phyloP scores from a whole-genome alignment of 2,113 vertebrate species.

The Glareola pratincola region DNA sequence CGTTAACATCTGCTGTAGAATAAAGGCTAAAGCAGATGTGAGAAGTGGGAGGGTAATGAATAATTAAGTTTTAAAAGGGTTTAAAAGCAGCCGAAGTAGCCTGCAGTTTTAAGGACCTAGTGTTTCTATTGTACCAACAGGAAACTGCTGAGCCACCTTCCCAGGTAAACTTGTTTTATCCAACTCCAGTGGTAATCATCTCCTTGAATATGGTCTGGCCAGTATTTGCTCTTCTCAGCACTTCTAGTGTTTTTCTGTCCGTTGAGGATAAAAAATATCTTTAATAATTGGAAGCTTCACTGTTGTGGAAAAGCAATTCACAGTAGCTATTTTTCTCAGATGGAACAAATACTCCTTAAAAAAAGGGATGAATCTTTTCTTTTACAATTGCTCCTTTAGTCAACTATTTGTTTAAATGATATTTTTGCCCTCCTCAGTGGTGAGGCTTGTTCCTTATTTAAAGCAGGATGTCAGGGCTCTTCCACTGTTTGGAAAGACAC shows the following conservation, averaged over 20 bases:
- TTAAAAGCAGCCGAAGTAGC: background rate
- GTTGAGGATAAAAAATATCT: background rate
- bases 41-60: background rate
- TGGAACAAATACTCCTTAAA: background rate
- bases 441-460: conserved; percentile 12
- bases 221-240: background rate
- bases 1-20: background rate
- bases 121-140: background rate
- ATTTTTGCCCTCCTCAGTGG: background rate
- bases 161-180: background rate
- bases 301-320: conserved; percentile 4
- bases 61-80: background rate
- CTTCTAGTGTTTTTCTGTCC: background rate
- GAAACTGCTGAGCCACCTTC: background rate
- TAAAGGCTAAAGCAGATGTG: background rate
- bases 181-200: background rate
- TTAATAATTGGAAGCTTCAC: background rate
- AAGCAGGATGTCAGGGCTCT: conserved; percentile 1
- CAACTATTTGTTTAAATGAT: conserved; percentile 17
- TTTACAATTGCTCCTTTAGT: conserved; percentile 10
- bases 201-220: background rate
- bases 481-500: conserved; percentile 16
- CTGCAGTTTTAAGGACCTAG: background rate
- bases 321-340: background rate
- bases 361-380: background rate